phyloP scores from a whole-genome alignment of 1,140 invertebrate species.

The Portunus trituberculatus region DNA sequence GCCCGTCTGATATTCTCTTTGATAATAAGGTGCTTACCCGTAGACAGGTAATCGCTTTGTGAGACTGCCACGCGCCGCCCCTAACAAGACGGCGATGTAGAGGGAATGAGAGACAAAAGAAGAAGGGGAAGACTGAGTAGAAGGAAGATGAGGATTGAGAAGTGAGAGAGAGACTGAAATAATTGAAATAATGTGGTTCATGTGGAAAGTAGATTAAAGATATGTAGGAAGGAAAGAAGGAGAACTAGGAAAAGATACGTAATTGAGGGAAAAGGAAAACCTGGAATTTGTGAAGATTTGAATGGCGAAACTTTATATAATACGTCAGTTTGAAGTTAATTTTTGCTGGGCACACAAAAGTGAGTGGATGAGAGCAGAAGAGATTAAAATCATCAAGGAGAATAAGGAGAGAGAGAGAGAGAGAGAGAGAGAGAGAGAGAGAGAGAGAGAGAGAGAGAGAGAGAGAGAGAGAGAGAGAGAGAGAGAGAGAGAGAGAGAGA shows the following conservation, averaged over 20 bases:
- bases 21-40: not conserved
- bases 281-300: not conserved
- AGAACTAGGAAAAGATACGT: not conserved
- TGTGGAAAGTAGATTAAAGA: no score
- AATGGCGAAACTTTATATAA: not conserved
- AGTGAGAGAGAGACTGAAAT: no score
- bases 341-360: not conserved
- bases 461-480: not conserved
- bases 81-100: not conserved
- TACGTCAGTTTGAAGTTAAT: no score
- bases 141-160: not conserved
- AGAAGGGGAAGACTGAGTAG: not conserved
- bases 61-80: not conserved
- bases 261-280: not conserved
- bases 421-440: slow-evolving; percentile 11
- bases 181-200: no score
- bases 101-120: not conserved
- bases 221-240: not conserved
- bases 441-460: not conserved
- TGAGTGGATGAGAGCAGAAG: not conserved
- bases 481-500: not conserved
- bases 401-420: not conserved
- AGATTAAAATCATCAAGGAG: not conserved
- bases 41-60: not conserved
- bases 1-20: not conserved